These are phyloP conservation scores for Sycophila texana DNA, from an alignment of 2,888 invertebrate species.

Conservation along the genomic window DNA sequence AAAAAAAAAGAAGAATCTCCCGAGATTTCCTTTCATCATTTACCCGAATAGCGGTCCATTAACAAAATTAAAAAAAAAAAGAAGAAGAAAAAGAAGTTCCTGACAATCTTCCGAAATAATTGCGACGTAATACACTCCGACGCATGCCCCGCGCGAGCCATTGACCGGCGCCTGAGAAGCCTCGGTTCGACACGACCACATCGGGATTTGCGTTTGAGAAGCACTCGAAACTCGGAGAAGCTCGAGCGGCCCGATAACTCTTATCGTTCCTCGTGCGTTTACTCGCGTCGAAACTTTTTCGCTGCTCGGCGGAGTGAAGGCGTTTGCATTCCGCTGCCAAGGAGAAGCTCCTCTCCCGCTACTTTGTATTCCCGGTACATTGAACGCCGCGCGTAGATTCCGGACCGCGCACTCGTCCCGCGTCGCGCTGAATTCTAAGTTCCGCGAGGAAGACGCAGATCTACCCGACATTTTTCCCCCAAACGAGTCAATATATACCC, in stretches of 20 bases:
- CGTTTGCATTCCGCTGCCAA: conserved; percentile 36
- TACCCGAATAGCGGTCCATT: background rate
- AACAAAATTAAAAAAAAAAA: too few species aligned
- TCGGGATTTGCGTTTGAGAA: background rate
- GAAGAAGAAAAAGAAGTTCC: too few species aligned
- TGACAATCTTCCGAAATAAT: too few species aligned
- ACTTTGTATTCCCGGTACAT: background rate
- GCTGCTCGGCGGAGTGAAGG: conserved; percentile 16
- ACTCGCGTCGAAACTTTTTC: conserved; percentile 38
- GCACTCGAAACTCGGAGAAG: conserved; percentile 28
- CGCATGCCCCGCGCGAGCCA: too few species aligned
- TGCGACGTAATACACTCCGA: too few species aligned
- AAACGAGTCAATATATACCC: too few species aligned
- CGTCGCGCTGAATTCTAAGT: too few species aligned
- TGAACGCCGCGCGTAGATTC: background rate
- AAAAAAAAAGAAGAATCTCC: background rate
- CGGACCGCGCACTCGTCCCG: background rate
- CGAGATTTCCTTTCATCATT: background rate
- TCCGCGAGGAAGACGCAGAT: too few species aligned
- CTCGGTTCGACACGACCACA: too few species aligned
- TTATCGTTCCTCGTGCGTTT: conserved; percentile 32
- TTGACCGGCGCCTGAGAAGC: too few species aligned
- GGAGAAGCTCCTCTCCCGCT: background rate
- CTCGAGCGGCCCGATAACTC: conserved; percentile 32
- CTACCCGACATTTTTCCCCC: too few species aligned